Evolutionary conservation across 2,797 vertebrate genomes (phyloP).

Genomic region (Pseudochirops cupreus): DNA sequence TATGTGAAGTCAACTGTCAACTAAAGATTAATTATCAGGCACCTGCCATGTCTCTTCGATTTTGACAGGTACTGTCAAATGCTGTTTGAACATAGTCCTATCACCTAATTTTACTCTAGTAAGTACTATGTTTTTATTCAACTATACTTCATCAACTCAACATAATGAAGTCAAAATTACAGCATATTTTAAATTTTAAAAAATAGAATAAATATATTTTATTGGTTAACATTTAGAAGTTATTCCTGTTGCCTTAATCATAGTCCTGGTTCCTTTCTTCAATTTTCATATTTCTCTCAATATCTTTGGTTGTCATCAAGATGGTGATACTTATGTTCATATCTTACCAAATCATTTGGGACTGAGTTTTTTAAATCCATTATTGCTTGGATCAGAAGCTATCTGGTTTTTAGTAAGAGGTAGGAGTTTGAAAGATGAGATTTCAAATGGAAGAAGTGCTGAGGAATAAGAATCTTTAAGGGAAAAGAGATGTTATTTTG

Average conservation of each 20-base stretch:
- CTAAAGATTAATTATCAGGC: not conserved
- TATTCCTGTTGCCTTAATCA: not conserved
- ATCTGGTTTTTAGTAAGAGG: not conserved
- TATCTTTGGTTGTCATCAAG: not conserved
- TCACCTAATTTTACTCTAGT: constrained; percentile 26
- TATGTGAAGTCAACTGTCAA: constrained; percentile 32
- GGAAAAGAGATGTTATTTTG: constrained; percentile 2
- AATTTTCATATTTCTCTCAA: constrained; percentile 1
- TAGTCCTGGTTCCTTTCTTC: not conserved
- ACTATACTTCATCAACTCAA: constrained; percentile 26
- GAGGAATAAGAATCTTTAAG: constrained; percentile 16
- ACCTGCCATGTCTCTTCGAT: constrained; percentile 7
- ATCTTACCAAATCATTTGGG: constrained; percentile 15
- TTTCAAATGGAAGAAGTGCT: constrained; percentile 28
- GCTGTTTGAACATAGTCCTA: constrained; percentile 7
- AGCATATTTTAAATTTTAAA: constrained; percentile 6
- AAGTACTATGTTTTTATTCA: not conserved
- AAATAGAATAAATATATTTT: constrained; percentile 8
- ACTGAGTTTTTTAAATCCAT: constrained; percentile 26
- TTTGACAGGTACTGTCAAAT: not conserved
- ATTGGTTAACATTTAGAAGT: constrained; percentile 27
- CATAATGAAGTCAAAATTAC: constrained; percentile 42
- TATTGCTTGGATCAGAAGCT: constrained; percentile 1
- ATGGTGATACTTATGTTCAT: not conserved
- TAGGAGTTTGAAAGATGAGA: constrained; percentile 23